Conservation (phyloP, 2,113 vertebrate species). For the Hipposideros armiger region DNA sequence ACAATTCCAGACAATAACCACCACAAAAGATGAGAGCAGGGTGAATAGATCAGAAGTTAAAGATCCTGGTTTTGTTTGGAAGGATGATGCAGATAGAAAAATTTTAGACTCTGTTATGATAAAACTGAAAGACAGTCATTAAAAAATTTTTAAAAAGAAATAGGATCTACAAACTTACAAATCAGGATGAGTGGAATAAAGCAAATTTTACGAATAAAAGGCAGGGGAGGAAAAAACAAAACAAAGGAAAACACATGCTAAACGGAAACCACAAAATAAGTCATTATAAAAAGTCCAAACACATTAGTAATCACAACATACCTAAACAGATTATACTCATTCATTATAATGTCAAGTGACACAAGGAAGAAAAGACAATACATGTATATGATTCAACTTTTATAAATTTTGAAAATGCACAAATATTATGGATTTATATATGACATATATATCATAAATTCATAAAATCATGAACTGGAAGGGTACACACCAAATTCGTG, state of each 20-base stretch:
- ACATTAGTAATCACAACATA: background rate
- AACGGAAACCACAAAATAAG: background rate
- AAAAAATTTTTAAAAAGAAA: background rate
- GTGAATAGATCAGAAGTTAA: background rate
- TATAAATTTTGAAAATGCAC: background rate
- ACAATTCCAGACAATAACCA: background rate
- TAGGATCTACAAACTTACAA: background rate
- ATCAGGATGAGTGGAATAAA: background rate
- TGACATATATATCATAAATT: background rate
- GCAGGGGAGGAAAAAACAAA: background rate
- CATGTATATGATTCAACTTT: background rate
- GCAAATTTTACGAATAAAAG: constrained; percentile 24
- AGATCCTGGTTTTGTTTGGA: background rate
- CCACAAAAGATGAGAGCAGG: background rate
- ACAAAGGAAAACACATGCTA: background rate
- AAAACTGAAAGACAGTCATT: constrained; percentile 34
- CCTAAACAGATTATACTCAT: background rate
- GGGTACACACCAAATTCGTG: background rate
- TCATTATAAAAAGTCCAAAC: background rate
- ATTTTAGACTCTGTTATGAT: constrained; percentile 18
- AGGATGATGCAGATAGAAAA: background rate
- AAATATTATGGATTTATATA: background rate
- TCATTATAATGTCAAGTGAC: background rate
- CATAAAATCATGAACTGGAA: background rate
- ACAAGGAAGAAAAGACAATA: background rate